Base-by-base conservation (phyloP, 2,888 invertebrate species). In the Itoplectis maculator region DNA sequence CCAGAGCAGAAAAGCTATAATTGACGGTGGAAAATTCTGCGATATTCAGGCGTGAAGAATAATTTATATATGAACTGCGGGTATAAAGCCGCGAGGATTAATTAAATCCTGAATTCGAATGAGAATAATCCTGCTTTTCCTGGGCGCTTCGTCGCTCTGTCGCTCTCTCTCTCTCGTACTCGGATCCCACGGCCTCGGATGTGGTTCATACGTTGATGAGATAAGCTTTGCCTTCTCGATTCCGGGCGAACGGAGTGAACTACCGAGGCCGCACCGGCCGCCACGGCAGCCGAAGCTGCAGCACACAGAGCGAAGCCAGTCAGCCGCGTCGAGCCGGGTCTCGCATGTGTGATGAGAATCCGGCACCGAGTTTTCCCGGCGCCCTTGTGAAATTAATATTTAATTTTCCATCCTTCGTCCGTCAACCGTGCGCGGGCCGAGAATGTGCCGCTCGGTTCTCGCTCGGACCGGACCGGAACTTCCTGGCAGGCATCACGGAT, bases 381-480 rank as follows among this genome's bases (percentile, higher is more conserved):
- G 83, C 81, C 85, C 79, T 77, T 83, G 84, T 82, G 81, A 87
- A 90, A 91, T 91, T 91, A 91, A 91, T 91, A 90, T 91, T 91
- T 91, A 89, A 91, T 90, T 90, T 90, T 88, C 88, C 84, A 89
- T 88, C 88, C 88, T 87, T 88, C 88, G 86, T 87, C 87, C 88
- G 85, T 87, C 82, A 77, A 84, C 85, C 86, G 89, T 88, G 87
- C n/a, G n/a, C n/a, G n/a, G n/a, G n/a, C 18, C 18, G 47, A 59
- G 86, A 84, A 29, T 29, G 87, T 76, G 82, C 84, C 85, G 85
- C 83, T 85, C 49, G 49, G n/a, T n/a, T n/a, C n/a, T n/a, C n/a
- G n/a, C n/a, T n/a, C n/a, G 66, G 45, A 73, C 35, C 65, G 37
- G 54, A n/a, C 73, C 79, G 79, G 73, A 79, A 73, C 59, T 73